Conservation (phyloP, 2,888 invertebrate genomes). For the Lepas anatifera region DNA sequence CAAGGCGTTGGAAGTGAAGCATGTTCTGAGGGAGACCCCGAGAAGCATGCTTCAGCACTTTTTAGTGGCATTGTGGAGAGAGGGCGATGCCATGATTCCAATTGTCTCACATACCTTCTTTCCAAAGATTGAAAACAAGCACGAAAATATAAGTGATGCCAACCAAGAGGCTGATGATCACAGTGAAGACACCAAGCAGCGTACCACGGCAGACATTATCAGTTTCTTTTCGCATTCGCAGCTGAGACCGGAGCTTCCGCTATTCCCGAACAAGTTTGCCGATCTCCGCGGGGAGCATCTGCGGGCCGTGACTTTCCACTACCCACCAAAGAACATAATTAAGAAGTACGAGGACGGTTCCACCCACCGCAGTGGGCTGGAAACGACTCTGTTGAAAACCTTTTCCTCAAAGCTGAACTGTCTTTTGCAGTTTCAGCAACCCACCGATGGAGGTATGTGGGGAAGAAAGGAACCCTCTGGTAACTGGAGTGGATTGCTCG, state of each 20-base stretch:
- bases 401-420: constrained; percentile 19
- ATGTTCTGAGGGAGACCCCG: background rate
- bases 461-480: constrained; percentile 17
- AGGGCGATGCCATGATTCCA: background rate
- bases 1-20: background rate
- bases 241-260: background rate
- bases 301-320: background rate
- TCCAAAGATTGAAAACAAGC: background rate
- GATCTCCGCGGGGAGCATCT: background rate
- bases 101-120: background rate
- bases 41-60: background rate
- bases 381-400: constrained; percentile 16
- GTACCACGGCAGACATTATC: background rate
- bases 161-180: too few species aligned
- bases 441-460: constrained; percentile 23
- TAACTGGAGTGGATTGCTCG: constrained; percentile 21
- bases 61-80: background rate
- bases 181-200: too few species aligned
- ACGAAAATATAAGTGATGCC: too few species aligned
- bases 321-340: background rate
- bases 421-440: constrained; percentile 14
- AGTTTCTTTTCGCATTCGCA: background rate
- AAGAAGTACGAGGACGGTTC: background rate
- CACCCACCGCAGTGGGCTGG: constrained; percentile 12
- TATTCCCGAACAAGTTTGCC: background rate